phyloP scores from a whole-genome alignment of 2,113 vertebrate species.

The Lethenteron camtschaticum region DNA sequence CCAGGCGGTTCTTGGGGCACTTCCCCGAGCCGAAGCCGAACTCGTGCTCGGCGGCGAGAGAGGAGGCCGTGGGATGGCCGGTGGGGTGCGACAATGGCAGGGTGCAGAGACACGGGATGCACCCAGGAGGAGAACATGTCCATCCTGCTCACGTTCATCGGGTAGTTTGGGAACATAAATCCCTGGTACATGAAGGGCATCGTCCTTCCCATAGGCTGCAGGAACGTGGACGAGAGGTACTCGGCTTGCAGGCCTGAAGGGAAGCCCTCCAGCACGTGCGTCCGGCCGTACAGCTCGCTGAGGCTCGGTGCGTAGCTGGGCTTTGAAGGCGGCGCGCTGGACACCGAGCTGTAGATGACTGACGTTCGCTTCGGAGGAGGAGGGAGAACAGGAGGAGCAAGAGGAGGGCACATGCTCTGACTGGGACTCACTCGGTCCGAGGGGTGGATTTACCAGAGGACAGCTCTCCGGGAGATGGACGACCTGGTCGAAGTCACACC shows the following conservation, averaged over 20 bases:
- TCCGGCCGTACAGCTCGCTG: background rate
- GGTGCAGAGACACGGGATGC: too few relatives aligned
- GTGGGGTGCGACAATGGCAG: too few relatives aligned
- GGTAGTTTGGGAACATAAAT: background rate
- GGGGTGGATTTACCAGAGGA: background rate
- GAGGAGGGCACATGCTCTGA: too few relatives aligned
- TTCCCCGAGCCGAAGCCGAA: too few relatives aligned
- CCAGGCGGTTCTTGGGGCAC: too few relatives aligned
- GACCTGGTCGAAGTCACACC: background rate
- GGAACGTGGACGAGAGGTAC: background rate
- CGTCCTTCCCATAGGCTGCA: too few relatives aligned
- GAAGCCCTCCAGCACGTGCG: background rate
- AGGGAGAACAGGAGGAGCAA: background rate
- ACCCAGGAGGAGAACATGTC: too few relatives aligned
- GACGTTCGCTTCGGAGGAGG: conserved; percentile 1
- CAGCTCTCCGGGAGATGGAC: conserved; percentile 1
- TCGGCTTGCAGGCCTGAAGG: background rate
- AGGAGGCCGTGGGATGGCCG: too few relatives aligned
- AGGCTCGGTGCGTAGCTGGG: background rate
- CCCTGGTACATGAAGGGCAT: background rate
- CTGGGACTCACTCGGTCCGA: background rate
- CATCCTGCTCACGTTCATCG: too few relatives aligned
- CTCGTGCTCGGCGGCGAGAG: too few relatives aligned
- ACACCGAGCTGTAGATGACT: background rate
- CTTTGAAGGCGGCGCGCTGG: background rate